These are phyloP conservation scores for Andrena bicolor DNA, from an alignment of 2,888 invertebrate genomes.

Conservation along the genomic window DNA sequence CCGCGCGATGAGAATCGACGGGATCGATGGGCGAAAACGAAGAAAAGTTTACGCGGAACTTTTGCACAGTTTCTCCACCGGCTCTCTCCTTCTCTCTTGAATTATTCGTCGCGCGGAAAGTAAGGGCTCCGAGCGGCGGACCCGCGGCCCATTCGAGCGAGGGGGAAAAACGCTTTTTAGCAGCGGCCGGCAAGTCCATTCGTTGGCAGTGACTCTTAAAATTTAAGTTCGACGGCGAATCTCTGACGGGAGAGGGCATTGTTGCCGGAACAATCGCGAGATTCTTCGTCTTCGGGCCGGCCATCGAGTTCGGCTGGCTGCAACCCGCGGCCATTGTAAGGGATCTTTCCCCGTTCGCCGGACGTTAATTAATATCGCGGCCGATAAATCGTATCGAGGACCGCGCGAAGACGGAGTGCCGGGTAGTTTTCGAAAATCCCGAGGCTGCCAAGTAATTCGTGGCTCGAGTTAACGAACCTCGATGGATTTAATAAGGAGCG, in stretches of 20 bases:
- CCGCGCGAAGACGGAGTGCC: not conserved
- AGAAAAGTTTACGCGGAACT: conserved; percentile 39
- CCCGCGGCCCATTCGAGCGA: conserved; percentile 41
- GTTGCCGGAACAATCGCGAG: conserved; percentile 59
- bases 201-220: conserved; percentile 61
- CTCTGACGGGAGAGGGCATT: conserved; percentile 38
- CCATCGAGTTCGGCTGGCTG: conserved; percentile 20
- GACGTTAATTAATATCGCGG: conserved; percentile 57
- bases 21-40: conserved; percentile 30
- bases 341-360: conserved; percentile 38
- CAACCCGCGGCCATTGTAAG: conserved; percentile 50
- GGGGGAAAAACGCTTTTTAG: conserved; percentile 49
- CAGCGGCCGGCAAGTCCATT: conserved; percentile 57
- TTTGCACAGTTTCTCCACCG: conserved; percentile 28
- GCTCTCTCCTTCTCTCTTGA: conserved; percentile 40
- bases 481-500: conserved; percentile 35
- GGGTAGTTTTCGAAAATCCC: conserved; percentile 26
- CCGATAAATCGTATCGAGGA: conserved; percentile 54
- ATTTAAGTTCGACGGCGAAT: conserved; percentile 57
- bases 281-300: conserved; percentile 15
- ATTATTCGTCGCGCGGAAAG: conserved; percentile 66
- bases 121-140: conserved; percentile 19
- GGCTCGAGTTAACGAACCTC: conserved; percentile 8
- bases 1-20: conserved; percentile 34
- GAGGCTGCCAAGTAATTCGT: not conserved